Base-by-base conservation (phyloP, 2,888 invertebrate genomes). In the Macrophya alboannulata region DNA sequence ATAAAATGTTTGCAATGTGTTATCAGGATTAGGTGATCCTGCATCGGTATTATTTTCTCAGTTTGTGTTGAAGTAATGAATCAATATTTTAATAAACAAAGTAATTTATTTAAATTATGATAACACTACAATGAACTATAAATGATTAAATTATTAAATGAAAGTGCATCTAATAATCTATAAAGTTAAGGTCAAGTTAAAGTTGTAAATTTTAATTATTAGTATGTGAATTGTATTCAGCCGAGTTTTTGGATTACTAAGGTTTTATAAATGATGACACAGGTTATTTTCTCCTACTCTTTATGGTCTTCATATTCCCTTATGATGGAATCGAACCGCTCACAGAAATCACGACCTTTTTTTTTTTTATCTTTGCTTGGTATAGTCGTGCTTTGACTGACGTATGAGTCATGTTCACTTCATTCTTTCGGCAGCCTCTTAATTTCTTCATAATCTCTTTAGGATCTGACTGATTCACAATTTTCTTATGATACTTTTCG, bases 261-360 rank as follows among this genome's bases (percentile, higher is more conserved):
- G n/a, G n/a, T n/a, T n/a, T n/a, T n/a, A n/a, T n/a, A n/a, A n/a
- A n/a, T n/a, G n/a, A n/a, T n/a, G n/a, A n/a, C n/a, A n/a, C n/a
- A n/a, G n/a, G n/a, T n/a, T n/a, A n/a, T n/a, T n/a, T n/a, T n/a
- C n/a, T n/a, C n/a, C n/a, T n/a, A n/a, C n/a, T n/a, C n/a, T n/a
- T n/a, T n/a, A n/a, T n/a, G n/a, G n/a, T n/a, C 15, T 37, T 87
- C 88, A n/a, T 87, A 87, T 68, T 88, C 86, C 86, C 87, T 83
- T 43, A 88, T 82, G 0, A 88, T 87, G 12, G 84, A 43, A 10
- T 87, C 88, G 43, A 86, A 87, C 0, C 86, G 55, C 71, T 88
- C 87, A 62, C 85, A 86, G n/a, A 88, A 88, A 74, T 88, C 84
- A 72, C 68, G 17, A 0, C 88, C 86, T 82, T 83, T 87, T 85